phyloP scores from a whole-genome alignment of 2,888 invertebrate species.

The Mamestra brassicae region DNA sequence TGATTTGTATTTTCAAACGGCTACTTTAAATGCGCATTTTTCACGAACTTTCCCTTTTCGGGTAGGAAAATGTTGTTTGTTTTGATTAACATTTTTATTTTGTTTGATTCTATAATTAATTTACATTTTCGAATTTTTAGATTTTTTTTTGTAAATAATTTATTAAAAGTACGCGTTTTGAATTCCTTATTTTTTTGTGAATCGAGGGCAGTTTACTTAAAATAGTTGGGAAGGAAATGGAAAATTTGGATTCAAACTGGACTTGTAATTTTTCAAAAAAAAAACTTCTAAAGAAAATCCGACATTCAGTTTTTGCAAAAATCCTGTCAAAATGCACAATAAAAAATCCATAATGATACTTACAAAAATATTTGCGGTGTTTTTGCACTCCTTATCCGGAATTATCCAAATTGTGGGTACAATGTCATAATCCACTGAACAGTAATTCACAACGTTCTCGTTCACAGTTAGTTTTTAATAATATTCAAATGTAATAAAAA shows the following conservation, averaged over 20 bases:
- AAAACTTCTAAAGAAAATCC: background rate
- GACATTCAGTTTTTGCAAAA: conserved; percentile 41
- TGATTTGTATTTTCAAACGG: conserved; percentile 37
- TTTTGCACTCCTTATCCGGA: conserved; percentile 85
- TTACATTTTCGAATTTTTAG: background rate
- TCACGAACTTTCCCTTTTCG: conserved; percentile 43
- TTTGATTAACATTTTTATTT: conserved; percentile 53
- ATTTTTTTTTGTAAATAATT: background rate
- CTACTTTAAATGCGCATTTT: conserved; percentile 48
- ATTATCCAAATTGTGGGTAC: conserved; percentile 89
- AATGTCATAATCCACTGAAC: conserved; percentile 87
- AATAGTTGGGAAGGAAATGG: background rate
- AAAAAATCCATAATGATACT: conserved; percentile 77
- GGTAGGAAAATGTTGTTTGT: conserved; percentile 43
- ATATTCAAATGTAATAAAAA: conserved; percentile 68
- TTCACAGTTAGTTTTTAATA: conserved; percentile 80
- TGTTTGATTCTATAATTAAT: conserved; percentile 26
- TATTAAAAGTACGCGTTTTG: background rate
- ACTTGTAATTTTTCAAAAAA: conserved; percentile 37
- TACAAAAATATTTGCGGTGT: conserved; percentile 90
- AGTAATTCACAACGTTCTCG: conserved; percentile 75
- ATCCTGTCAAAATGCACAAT: conserved; percentile 40
- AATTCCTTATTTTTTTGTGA: background rate
- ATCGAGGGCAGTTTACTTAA: background rate
- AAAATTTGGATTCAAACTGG: conserved; percentile 4